Conservation (phyloP, 2,888 invertebrate genomes). For the Ganaspis brasiliensis region DNA sequence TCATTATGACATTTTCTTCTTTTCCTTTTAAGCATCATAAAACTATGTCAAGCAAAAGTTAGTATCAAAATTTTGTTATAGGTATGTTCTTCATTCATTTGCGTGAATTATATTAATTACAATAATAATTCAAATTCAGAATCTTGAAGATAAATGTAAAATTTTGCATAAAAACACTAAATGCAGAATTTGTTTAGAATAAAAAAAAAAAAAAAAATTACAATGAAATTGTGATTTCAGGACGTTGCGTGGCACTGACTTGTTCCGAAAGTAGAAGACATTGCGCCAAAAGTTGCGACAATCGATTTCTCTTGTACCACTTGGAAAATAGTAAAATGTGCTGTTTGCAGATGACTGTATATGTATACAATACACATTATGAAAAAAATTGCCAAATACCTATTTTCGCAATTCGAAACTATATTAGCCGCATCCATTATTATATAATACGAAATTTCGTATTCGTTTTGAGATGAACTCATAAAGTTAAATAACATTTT, state of each 20-base stretch:
- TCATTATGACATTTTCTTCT: not conserved
- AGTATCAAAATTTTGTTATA: not conserved
- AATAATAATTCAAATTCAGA: no score
- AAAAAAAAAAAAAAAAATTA: not conserved
- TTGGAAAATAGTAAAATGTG: slow-evolving; percentile 17
- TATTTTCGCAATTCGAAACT: not conserved
- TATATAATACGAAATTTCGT: no score
- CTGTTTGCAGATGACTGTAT: not conserved
- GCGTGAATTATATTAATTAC: no score
- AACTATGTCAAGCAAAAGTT: not conserved
- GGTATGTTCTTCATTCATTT: no score
- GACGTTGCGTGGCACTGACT: slow-evolving; percentile 44
- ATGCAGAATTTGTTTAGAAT: not conserved
- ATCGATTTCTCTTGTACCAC: slow-evolving; percentile 58
- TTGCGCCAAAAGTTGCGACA: slow-evolving; percentile 57
- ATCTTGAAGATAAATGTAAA: no score
- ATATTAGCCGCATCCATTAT: no score
- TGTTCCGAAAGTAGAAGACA: slow-evolving; percentile 23
- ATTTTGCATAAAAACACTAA: no score
- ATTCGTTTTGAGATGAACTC: no score
- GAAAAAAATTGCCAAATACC: not conserved
- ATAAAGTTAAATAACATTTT: no score
- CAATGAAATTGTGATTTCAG: slow-evolving; percentile 39
- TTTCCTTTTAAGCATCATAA: not conserved
- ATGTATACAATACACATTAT: no score